Base-by-base conservation (phyloP, 2,113 vertebrate species). In the Oncorhynchus clarkii region DNA sequence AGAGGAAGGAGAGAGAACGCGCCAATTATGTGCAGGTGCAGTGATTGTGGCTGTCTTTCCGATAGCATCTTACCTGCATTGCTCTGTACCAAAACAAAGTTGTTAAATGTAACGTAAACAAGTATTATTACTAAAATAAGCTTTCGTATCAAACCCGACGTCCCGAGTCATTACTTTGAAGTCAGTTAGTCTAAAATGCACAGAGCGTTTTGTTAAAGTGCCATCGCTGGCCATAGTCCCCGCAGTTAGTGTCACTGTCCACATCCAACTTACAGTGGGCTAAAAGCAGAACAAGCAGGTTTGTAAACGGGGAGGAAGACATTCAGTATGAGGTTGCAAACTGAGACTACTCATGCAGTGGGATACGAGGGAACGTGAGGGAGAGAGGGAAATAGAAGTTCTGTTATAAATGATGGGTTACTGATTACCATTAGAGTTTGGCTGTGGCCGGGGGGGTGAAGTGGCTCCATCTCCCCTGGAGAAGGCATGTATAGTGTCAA, bases 251-350 rank as follows among this genome's bases (percentile, higher is more conserved):
- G 57, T 93, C 92, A 9, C 8, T 0, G 67, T 93, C 90, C 71
- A 72, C 57, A 24, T 80, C 34, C 79, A 92, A 83, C 71, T 72
- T 79, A 85, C 93, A 94, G 7, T 49, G 80, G 34, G 81, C 92
- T 93, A 90, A 62, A 94, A 92, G 79, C 85, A 91, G 82, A 92
- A 92, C 84, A 91, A 69, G 84, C 74, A 73, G 80, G 24, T 80
- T 88, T 73, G 88, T 74, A 48, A 68, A 71, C 26, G 66, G 3
- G 8, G 39, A 20, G 22, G 16, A 68, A n/a, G 16, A 48, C 71
- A 81, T 80, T 75, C 80, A 71, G 29, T 16, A 67, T 45, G 22
- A 12, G 68, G 5, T 34, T 2, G 65, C 12, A 71, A 14, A 22
- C n/a, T 62, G 31, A 27, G 27, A 59, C 67, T 64, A 74, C 48